Conservation (phyloP, 2,888 invertebrate species). For the Furcula furcula region DNA sequence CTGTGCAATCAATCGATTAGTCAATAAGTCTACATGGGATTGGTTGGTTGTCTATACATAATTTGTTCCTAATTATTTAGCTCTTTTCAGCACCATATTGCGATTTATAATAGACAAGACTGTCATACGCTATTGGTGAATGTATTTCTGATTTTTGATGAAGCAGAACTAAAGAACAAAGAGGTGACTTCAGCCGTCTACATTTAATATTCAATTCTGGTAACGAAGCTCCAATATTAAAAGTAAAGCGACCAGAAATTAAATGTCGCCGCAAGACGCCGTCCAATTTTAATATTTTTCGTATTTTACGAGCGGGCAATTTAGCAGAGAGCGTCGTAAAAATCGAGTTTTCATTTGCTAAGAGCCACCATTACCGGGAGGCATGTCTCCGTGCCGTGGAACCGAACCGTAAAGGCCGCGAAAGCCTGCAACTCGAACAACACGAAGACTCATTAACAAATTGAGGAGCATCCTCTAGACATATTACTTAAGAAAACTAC, state of each 20-base stretch:
- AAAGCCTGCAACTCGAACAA: constrained; percentile 9
- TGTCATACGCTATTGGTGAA: too few relatives aligned
- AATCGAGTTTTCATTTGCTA: constrained; percentile 71
- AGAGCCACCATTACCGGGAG: constrained; percentile 56
- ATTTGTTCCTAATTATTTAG: too few relatives aligned
- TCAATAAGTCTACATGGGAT: too few relatives aligned
- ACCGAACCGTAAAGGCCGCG: constrained; percentile 39
- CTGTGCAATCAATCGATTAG: too few relatives aligned
- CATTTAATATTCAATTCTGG: constrained; percentile 11
- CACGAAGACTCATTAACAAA: constrained; percentile 22
- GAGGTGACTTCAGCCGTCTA: neutral
- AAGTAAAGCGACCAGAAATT: constrained; percentile 21
- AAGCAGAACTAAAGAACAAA: too few relatives aligned
- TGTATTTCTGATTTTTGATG: too few relatives aligned
- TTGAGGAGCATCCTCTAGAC: constrained; percentile 26
- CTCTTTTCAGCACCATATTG: too few relatives aligned
- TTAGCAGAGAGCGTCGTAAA: constrained; percentile 63
- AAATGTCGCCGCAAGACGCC: constrained; percentile 19
- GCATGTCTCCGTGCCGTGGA: constrained; percentile 51
- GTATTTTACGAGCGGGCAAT: constrained; percentile 47
- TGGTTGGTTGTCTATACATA: too few relatives aligned
- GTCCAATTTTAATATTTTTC: constrained; percentile 45
- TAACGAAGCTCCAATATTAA: constrained; percentile 21
- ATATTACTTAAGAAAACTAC: constrained; percentile 14
- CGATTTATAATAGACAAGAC: too few relatives aligned